Evolutionary conservation across 92 coral and sea anemone species (phyloP).

Genomic region (Porites lobata): DNA sequence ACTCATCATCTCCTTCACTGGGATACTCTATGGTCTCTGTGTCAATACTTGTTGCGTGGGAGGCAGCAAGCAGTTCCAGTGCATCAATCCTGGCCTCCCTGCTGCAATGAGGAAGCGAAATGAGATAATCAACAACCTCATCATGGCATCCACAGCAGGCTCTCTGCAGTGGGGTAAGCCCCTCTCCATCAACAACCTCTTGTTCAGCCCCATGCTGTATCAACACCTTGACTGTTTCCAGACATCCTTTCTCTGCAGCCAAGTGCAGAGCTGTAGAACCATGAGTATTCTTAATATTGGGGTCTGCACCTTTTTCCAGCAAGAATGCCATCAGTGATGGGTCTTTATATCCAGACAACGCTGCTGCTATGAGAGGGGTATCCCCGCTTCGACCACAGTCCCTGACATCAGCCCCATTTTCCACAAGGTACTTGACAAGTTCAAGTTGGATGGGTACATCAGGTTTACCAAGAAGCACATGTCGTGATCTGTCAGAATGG

Average conservation of each 20-base stretch:
- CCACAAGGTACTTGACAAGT: slow-evolving; percentile 33
- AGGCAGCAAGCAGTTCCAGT: slow-evolving; percentile 66
- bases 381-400: slow-evolving; percentile 19
- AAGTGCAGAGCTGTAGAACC: slow-evolving; percentile 64
- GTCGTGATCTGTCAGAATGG: slow-evolving; percentile 36
- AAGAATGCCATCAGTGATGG: slow-evolving; percentile 37
- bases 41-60: slow-evolving; percentile 47
- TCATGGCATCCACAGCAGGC: slow-evolving; percentile 63
- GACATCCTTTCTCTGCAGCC: slow-evolving; percentile 56
- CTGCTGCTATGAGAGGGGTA: slow-evolving; percentile 49
- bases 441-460: slow-evolving; percentile 42
- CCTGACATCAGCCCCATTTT: slow-evolving; percentile 52
- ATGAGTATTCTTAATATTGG: slow-evolving; percentile 24
- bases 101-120: slow-evolving; percentile 52
- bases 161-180: slow-evolving; percentile 50
- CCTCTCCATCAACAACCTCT: slow-evolving; percentile 35
- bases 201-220: slow-evolving; percentile 28
- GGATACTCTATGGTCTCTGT: slow-evolving; percentile 56
- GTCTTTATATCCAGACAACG: slow-evolving; percentile 57
- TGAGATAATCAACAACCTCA: slow-evolving; percentile 50
- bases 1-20: slow-evolving; percentile 51
- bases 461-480: slow-evolving; percentile 16
- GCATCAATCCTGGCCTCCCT: slow-evolving; percentile 58
- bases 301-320: slow-evolving; percentile 56
- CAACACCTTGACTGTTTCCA: slow-evolving; percentile 58